A percentile compares a stretch with the other conserved stretches of the same genome.
phyloP scores from a whole-genome alignment of 2,113 vertebrate genomes.

The Numenius arquata region DNA sequence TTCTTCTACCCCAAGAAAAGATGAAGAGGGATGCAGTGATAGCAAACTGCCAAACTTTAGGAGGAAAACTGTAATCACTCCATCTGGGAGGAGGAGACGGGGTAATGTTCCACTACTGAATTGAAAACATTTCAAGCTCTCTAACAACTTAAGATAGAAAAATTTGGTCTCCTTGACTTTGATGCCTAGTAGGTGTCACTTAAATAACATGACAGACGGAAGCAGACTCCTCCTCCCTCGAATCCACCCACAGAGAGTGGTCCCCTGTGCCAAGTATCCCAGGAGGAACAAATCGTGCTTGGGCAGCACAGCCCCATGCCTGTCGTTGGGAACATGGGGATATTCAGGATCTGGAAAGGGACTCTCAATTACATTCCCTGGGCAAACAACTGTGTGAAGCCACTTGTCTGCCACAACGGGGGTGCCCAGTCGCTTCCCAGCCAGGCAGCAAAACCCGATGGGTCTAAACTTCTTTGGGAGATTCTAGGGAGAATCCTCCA shows the following conservation, averaged over 20 bases:
- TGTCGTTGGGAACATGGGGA: rapidly evolving
- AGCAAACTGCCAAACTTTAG: not conserved
- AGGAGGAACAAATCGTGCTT: not conserved
- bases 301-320: not conserved
- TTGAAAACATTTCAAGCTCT: not conserved
- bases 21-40: not conserved
- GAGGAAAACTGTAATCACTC: not conserved
- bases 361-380: rapidly evolving
- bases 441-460: too few species aligned
- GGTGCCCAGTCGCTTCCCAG: not conserved
- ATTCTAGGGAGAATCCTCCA: not conserved
- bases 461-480: not conserved
- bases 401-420: rapidly evolving
- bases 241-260: not conserved
- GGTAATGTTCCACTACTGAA: not conserved
- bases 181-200: constrained; percentile 9
- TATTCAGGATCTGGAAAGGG: not conserved
- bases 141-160: constrained; percentile 10
- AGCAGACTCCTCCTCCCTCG: not conserved
- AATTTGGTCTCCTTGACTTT: constrained; percentile 18
- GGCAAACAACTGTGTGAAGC: rapidly evolving
- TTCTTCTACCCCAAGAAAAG: not conserved
- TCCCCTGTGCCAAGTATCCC: not conserved
- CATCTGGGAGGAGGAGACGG: not conserved
- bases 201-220: not conserved